phyloP scores from a whole-genome alignment of 30 jellyfish, hydroid and myxozoan species.

The Hydractinia symbiolongicarpus region DNA sequence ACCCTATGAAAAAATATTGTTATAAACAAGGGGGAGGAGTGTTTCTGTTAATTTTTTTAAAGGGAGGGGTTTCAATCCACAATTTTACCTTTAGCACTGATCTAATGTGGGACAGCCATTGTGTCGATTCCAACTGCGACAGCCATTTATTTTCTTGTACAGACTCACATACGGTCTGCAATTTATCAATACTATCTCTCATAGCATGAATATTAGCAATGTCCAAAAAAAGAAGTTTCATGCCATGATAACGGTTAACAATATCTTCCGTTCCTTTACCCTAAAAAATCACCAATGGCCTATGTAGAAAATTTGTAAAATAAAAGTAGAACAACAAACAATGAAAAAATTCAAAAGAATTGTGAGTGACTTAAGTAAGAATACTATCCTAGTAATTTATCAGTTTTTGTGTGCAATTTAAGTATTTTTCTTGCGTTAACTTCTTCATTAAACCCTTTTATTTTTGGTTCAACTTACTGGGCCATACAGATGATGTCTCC shows the following conservation, averaged over 20 bases:
- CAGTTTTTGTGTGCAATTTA: too few species aligned
- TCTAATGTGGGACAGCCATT: slow-evolving; percentile 82
- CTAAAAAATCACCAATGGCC: slow-evolving; percentile 5
- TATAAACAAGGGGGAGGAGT: background rate
- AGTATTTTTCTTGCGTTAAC: too few species aligned
- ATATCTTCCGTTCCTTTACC: slow-evolving; percentile 93
- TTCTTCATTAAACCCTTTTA: too few species aligned
- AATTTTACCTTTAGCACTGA: slow-evolving; percentile 66
- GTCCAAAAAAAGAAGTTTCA: slow-evolving; percentile 64
- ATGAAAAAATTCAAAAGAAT: background rate
- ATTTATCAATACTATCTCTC: slow-evolving; percentile 87
- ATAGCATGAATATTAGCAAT: slow-evolving; percentile 89
- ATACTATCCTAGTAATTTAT: too few species aligned
- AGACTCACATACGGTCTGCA: slow-evolving; percentile 69
- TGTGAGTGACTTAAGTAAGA: background rate
- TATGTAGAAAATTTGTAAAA: background rate
- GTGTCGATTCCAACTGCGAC: slow-evolving; percentile 89
- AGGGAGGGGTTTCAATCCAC: too few species aligned
- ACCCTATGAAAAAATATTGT: slow-evolving; percentile 34
- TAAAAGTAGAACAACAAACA: background rate
- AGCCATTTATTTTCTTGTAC: slow-evolving; percentile 79
- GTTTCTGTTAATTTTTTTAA: too few species aligned
- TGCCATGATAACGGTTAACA: slow-evolving; percentile 62
- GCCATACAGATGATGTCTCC: too few species aligned
- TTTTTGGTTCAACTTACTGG: too few species aligned